phyloP scores from a whole-genome alignment of 2,888 invertebrate species.

The Sarcophaga rosellei region DNA sequence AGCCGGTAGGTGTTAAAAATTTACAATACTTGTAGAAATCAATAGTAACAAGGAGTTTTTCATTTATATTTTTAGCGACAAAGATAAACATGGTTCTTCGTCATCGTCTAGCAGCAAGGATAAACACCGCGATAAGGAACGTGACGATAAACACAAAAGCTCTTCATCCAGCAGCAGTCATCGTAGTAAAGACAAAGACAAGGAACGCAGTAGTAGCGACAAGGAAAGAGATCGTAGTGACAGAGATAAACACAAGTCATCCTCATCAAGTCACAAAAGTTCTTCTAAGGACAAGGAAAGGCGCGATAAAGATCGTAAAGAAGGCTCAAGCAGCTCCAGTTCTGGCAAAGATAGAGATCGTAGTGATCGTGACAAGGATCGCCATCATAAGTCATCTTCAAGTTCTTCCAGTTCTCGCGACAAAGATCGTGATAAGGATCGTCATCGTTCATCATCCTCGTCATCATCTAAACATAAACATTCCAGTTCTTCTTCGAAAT shows the following conservation, averaged over 20 bases:
- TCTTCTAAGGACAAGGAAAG: conserved; percentile 79
- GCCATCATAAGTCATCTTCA: conserved; percentile 78
- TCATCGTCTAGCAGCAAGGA: conserved; percentile 77
- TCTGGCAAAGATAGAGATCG: conserved; percentile 74
- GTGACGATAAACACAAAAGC: conserved; percentile 77
- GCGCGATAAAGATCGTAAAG: conserved; percentile 76
- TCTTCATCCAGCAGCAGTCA: conserved; percentile 70
- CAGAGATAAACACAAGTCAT: conserved; percentile 81
- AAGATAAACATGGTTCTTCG: conserved; percentile 79
- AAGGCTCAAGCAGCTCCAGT: conserved; percentile 74
- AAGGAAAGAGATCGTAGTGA: conserved; percentile 80
- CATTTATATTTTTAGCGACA: conserved; percentile 73
- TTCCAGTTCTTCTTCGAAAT: conserved; percentile 79
- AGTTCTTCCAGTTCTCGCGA: conserved; percentile 76
- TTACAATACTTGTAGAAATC: background rate
- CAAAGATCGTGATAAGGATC: conserved; percentile 75
- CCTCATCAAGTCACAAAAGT: conserved; percentile 75
- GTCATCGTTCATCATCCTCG: conserved; percentile 77
- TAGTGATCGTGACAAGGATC: conserved; percentile 80
- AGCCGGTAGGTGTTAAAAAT: conserved; percentile 74
- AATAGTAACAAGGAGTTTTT: too few species aligned
- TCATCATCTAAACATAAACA: conserved; percentile 80
- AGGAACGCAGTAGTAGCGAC: conserved; percentile 73
- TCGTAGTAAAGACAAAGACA: conserved; percentile 81
- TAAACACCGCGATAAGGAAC: conserved; percentile 80